Percentiles rank a stretch among this genome's conserved stretches.
phyloP scores from a whole-genome alignment of 1,140 invertebrate genomes.

The Sarcophaga peregrina region DNA sequence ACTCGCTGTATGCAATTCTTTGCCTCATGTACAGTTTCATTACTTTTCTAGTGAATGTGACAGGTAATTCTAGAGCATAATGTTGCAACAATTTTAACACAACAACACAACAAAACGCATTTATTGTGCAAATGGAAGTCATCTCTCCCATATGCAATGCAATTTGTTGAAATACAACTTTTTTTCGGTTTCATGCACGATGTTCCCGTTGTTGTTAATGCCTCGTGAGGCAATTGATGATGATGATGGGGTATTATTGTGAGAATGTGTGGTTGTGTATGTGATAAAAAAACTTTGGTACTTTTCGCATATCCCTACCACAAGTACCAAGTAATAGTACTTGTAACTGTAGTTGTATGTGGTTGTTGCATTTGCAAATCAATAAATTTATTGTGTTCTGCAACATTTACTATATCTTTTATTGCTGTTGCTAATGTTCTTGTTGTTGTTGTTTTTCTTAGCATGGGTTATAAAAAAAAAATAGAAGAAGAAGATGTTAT shows the following conservation, averaged over 20 bases:
- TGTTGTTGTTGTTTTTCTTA: not conserved
- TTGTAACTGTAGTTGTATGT: too few species aligned
- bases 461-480: not conserved
- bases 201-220: conserved; percentile 5
- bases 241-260: not conserved
- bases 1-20: too few species aligned
- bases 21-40: not conserved
- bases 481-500: not conserved
- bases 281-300: not conserved
- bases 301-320: not conserved
- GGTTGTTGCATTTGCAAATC: conserved; percentile 14
- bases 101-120: not conserved
- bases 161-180: too few species aligned
- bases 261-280: not conserved
- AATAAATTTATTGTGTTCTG: conserved; percentile 16
- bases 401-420: not conserved
- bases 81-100: not conserved
- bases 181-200: not conserved
- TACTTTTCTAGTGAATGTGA: not conserved
- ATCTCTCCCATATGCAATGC: too few species aligned
- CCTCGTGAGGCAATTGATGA: not conserved
- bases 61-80: not conserved
- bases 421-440: not conserved
- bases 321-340: not conserved
- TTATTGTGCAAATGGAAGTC: too few species aligned